Conservation (phyloP, 1,140 invertebrate genomes). For the Medauroidea extradentata region DNA sequence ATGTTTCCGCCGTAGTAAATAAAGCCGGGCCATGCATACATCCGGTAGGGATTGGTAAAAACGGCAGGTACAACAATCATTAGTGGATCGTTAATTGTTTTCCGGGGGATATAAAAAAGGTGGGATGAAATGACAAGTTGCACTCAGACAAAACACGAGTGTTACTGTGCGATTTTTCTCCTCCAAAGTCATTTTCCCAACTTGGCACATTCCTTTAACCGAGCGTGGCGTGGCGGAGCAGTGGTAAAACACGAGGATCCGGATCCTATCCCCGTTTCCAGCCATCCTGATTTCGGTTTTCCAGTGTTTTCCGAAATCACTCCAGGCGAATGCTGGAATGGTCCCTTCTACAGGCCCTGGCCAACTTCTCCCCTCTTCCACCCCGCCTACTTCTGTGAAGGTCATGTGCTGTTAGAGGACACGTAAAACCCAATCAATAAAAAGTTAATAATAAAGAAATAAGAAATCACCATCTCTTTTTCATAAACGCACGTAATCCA, state of each 20-base stretch:
- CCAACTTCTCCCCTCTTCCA: no score
- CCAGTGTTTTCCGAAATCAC: no score
- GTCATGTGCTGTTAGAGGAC: no score
- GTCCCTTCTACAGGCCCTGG: no score
- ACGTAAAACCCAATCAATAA: no score
- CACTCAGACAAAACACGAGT: constrained; percentile 27
- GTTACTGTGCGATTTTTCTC: constrained; percentile 43
- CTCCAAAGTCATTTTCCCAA: constrained; percentile 40
- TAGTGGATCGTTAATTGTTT: constrained; percentile 15
- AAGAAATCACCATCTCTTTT: constrained; percentile 30
- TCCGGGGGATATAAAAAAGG: constrained; percentile 24
- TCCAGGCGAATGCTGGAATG: no score
- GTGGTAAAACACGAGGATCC: no score
- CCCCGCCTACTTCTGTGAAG: no score
- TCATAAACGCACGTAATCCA: constrained; percentile 4
- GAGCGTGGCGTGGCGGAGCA: no score
- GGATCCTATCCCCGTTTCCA: no score
- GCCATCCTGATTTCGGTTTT: no score
- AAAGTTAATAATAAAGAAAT: no score
- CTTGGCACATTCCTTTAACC: constrained; percentile 37
- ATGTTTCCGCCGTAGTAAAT: constrained; percentile 25
- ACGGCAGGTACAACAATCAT: constrained; percentile 15
- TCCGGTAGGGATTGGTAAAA: constrained; percentile 1
- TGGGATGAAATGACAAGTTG: constrained; percentile 29
- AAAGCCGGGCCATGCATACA: constrained; percentile 24